Conservation (phyloP, 2,113 vertebrate genomes). For the Labeo rohita region DNA sequence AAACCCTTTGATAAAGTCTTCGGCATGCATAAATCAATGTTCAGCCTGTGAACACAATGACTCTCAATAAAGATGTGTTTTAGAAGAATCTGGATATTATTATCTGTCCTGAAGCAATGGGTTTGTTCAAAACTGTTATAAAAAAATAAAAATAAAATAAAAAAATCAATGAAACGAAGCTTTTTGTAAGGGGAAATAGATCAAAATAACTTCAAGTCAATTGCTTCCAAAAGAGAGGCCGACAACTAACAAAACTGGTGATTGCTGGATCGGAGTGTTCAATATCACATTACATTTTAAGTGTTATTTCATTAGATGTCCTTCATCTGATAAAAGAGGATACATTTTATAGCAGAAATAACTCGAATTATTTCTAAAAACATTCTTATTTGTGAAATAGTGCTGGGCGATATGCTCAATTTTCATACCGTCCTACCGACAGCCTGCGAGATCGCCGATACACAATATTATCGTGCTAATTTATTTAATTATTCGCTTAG, state of each 20-base stretch:
- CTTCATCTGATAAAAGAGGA: background rate
- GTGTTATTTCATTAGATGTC: background rate
- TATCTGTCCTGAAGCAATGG: conserved; percentile 8
- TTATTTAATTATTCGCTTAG: too few relatives aligned
- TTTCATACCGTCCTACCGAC: too few relatives aligned
- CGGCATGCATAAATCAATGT: conserved; percentile 3
- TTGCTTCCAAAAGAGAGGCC: background rate
- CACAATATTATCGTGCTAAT: too few relatives aligned
- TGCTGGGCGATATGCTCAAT: too few relatives aligned
- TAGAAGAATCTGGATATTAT: conserved; percentile 16
- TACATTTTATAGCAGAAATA: background rate
- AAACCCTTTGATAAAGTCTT: background rate
- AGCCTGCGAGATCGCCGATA: too few relatives aligned
- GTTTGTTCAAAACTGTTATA: background rate
- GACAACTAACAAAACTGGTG: background rate
- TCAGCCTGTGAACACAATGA: background rate
- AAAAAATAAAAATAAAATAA: background rate
- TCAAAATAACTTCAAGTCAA: background rate
- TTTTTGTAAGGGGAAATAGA: conserved; percentile 49
- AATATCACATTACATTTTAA: background rate
- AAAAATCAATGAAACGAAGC: background rate
- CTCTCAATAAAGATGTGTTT: background rate
- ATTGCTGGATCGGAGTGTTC: background rate
- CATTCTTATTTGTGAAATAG: background rate
- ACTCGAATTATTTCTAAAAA: background rate